A percentile compares a stretch with the other conserved stretches of the same genome.
Evolutionary conservation across 2,113 vertebrate species (phyloP).

Genomic region (Callithrix jacchus): DNA sequence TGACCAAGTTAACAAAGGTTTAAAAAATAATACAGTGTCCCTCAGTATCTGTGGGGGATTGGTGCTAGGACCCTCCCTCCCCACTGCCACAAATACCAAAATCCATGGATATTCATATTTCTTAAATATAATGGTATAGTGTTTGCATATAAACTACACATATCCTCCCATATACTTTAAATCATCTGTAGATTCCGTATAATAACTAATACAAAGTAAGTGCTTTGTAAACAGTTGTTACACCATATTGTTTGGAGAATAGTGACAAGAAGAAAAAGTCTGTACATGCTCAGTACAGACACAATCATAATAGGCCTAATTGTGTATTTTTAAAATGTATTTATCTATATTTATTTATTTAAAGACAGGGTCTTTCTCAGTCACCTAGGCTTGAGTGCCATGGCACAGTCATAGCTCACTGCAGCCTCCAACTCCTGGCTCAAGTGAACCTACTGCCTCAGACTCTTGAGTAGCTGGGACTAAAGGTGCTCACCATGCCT

Average conservation of each 20-base stretch:
- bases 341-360: neutral
- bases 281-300: neutral
- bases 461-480: too few species aligned
- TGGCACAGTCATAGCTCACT: too few species aligned
- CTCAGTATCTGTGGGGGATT: neutral
- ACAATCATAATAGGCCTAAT: neutral
- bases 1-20: neutral
- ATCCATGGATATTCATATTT: neutral
- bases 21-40: neutral
- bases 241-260: neutral
- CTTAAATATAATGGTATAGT: neutral
- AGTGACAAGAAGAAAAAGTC: neutral
- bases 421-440: too few species aligned
- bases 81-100: neutral
- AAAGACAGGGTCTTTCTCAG: too few species aligned
- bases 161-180: neutral
- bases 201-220: neutral
- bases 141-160: neutral
- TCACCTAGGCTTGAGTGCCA: too few species aligned
- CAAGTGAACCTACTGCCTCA: too few species aligned
- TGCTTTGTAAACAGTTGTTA: neutral
- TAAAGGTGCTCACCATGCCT: too few species aligned
- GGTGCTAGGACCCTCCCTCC: neutral
- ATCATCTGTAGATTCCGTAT: neutral
- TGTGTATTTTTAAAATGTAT: neutral